phyloP scores from a whole-genome alignment of 2,888 invertebrate genomes.

The Mylabris sibirica region DNA sequence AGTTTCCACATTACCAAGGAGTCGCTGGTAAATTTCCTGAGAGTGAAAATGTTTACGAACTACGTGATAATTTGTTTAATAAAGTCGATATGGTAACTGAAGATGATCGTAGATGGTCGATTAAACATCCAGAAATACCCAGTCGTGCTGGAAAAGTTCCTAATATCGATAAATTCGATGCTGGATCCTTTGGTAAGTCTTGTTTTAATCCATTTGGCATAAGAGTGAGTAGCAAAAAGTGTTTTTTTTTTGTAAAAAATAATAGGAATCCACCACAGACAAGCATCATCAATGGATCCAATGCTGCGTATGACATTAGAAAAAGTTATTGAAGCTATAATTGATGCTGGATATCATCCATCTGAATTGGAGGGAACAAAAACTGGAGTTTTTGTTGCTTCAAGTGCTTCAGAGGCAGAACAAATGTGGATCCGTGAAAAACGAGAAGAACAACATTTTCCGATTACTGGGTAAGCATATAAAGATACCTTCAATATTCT shows the following conservation, averaged over 20 bases:
- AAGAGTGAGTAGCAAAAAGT: too few relatives aligned
- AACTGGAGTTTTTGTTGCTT: constrained; percentile 79
- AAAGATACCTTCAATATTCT: not conserved
- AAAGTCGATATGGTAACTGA: constrained; percentile 86
- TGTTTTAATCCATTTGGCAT: too few relatives aligned
- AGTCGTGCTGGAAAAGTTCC: constrained; percentile 72
- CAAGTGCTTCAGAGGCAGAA: constrained; percentile 54
- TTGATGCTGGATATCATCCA: constrained; percentile 74
- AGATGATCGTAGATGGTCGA: constrained; percentile 78
- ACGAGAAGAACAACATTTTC: constrained; percentile 65
- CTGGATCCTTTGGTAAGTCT: constrained; percentile 63
- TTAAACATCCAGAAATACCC: constrained; percentile 67
- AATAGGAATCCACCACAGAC: constrained; percentile 64
- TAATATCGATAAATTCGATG: constrained; percentile 64
- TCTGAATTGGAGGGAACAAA: constrained; percentile 73
- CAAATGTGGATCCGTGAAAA: constrained; percentile 77
- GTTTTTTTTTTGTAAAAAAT: not conserved
- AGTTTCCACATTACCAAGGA: too few relatives aligned
- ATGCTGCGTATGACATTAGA: constrained; percentile 68
- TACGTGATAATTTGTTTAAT: constrained; percentile 74
- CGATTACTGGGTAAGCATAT: constrained; percentile 64
- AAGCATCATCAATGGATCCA: constrained; percentile 67
- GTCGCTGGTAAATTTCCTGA: constrained; percentile 79
- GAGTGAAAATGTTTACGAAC: constrained; percentile 75
- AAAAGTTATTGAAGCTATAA: constrained; percentile 66